Base-by-base conservation (phyloP, 2,888 invertebrate species). In the Cenopis cana region DNA sequence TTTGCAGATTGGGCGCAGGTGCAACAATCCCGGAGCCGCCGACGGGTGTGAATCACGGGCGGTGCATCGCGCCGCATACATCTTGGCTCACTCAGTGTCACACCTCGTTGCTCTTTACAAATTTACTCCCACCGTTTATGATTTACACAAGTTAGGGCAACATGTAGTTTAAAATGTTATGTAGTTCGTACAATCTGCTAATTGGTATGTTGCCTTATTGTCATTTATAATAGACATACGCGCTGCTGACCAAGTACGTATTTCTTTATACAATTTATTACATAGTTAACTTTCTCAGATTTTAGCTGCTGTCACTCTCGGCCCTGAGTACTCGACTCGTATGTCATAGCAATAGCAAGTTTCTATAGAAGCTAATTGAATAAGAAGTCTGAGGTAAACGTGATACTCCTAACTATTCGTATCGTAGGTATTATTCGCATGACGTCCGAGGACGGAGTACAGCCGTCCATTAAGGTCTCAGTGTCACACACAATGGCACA, bases 401-500 rank as follows among this genome's bases (percentile, higher is more conserved):
- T 61, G 71, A 71, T 61, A 71, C 61, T 49, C 61, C 46, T 61
- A 29, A 55, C 36, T 60, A 24, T 24, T 24, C 24, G 24, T 24
- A 55, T 24, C 24, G 24, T 24, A 55, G 69, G 41, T 60, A 60
- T 62, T 65, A 70, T 71, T 71, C 61, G 60, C 9, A 70, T 74
- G 78, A 74, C 77, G 72, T 59, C 68, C 77, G 77, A 79, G 74
- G 78, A 76, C 76, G 71, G 80, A 82, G 81, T 79, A 77, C 83
- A 86, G 82, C 84, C 81, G 84, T 89, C 92, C 92, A 93, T 93
- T 93, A 93, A 84, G 87, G 83, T 87, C 88, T 91, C 90, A 87
- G 83, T 89, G 84, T 88, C 89, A 84, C 85, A 86, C 77, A 86
- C 87, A 88, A 85, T 82, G 74, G 83, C 76, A 78, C 77, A 90